Conservation (phyloP, 2,113 vertebrate genomes). For the Collichthys lucidus region DNA sequence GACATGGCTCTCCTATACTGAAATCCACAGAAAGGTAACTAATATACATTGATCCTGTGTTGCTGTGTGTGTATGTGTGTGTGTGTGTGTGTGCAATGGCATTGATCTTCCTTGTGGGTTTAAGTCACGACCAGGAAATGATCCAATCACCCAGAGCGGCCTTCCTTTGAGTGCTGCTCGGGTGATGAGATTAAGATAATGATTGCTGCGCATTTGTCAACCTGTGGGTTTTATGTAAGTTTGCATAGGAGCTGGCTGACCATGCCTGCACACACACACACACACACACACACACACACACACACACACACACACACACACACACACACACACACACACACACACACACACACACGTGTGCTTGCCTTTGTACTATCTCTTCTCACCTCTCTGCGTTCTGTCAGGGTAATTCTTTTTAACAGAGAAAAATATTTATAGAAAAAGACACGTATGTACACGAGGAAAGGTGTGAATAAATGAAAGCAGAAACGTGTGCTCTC, state of each 20-base stretch:
- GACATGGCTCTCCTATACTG: conserved; percentile 19
- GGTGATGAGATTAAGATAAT: conserved; percentile 60
- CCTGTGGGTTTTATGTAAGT: conserved; percentile 25
- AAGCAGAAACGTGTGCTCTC: conserved; percentile 31
- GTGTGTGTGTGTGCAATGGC: conserved; percentile 24
- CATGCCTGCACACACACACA: too few relatives aligned
- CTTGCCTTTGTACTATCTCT: conserved; percentile 24
- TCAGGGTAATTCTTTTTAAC: conserved; percentile 64
- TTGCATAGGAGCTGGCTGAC: not conserved
- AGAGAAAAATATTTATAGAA: conserved; percentile 9
- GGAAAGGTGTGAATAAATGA: conserved; percentile 39
- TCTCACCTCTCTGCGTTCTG: conserved; percentile 44
- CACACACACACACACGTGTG: accelerated
- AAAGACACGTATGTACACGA: not conserved
- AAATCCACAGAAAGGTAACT: conserved; percentile 71
- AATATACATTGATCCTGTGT: conserved; percentile 66
- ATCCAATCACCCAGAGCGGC: conserved; percentile 66
- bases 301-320: too few relatives aligned
- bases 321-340: too few relatives aligned
- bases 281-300: too few relatives aligned
- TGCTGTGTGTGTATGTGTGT: too few relatives aligned
- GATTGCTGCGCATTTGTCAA: conserved; percentile 43
- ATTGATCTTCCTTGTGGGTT: conserved; percentile 67
- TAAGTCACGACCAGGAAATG: conserved; percentile 71
- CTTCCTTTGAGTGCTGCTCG: conserved; percentile 31